Base-by-base conservation (phyloP, 2,113 vertebrate species). In the Ornithorhynchus anatinus region DNA sequence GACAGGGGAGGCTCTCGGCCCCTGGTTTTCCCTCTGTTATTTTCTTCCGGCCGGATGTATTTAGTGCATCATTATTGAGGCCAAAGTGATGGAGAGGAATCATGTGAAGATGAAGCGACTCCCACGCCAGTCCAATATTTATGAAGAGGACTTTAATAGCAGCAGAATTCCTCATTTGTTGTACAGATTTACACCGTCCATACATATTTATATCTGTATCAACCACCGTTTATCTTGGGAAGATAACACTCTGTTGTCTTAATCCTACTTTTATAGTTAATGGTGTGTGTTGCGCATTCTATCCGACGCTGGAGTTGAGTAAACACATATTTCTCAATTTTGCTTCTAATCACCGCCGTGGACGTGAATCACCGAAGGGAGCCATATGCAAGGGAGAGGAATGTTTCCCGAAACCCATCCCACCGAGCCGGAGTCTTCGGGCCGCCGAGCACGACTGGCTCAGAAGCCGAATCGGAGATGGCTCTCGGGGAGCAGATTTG, bases 181-280 rank as follows among this genome's bases (percentile, higher is more conserved):
- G 66, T 38, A 27, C 53, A 59, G 74, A 79, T 84, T 77, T 59
- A 47, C 19, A 6, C 73, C 65, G 59, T 57, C 43, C 10, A 25
- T 20, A 10, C 25, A 19, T 59, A 38, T 72, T 81, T 63, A 42
- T 60, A 25, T 70, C 52, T 44, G 36, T 48, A 36, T 53, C 63
- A 33, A 4, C 51, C 66, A 51, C 58, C 39, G 57, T 72, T 81
- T 80, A 81, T 75, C 72, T 63, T 61, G 73, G 48, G 60, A 64
- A 62, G 66, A 81, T 71, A 71, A 81, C 54, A 64, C 62, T 50
- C 48, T 75, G 43, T 81, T 74, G 77, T 86, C 74, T 69, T 71
- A 82, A 84, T 84, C 70, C 32, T 23, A 13, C 36, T 62, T 82
- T 80, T 66, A 52, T 59, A 60, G 74, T 67, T 82, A 85, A 79